Conservation (phyloP, 2,888 invertebrate genomes). For the Psylliodes chrysocephalus region DNA sequence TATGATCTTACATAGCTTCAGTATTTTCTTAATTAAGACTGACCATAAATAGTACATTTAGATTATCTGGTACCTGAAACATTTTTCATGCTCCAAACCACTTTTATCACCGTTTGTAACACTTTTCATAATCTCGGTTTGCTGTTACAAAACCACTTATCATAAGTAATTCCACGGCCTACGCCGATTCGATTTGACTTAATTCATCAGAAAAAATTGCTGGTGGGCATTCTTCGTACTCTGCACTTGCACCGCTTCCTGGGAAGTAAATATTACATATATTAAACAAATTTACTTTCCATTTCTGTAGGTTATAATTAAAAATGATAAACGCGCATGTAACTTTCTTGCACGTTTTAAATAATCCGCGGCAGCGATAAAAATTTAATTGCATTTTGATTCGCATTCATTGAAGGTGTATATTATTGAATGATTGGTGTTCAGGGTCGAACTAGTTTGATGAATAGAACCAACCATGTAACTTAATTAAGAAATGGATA, state of each 20-base stretch:
- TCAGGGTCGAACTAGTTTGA: background rate
- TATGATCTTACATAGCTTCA: too few species aligned
- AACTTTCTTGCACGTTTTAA: slow-evolving; percentile 38
- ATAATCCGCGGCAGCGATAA: slow-evolving; percentile 15
- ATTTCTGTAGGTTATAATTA: slow-evolving; percentile 43
- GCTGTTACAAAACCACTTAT: slow-evolving; percentile 3
- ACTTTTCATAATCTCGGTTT: background rate
- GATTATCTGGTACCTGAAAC: too few species aligned
- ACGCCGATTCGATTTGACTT: background rate
- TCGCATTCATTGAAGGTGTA: slow-evolving; percentile 25
- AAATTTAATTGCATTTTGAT: slow-evolving; percentile 34
- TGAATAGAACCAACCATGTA: too few species aligned
- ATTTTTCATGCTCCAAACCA: background rate
- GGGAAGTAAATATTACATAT: slow-evolving; percentile 38
- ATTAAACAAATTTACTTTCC: slow-evolving; percentile 42
- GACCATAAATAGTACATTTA: too few species aligned
- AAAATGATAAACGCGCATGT: slow-evolving; percentile 40
- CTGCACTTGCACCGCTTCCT: slow-evolving; percentile 31
- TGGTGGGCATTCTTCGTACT: slow-evolving; percentile 12
- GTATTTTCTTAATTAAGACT: too few species aligned
- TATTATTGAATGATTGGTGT: slow-evolving; percentile 21
- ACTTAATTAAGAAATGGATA: too few species aligned
- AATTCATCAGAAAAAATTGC: background rate
- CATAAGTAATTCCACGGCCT: background rate
- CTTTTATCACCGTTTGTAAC: background rate